Conservation (phyloP, 2,113 vertebrate species). For the Parotia lawesii region DNA sequence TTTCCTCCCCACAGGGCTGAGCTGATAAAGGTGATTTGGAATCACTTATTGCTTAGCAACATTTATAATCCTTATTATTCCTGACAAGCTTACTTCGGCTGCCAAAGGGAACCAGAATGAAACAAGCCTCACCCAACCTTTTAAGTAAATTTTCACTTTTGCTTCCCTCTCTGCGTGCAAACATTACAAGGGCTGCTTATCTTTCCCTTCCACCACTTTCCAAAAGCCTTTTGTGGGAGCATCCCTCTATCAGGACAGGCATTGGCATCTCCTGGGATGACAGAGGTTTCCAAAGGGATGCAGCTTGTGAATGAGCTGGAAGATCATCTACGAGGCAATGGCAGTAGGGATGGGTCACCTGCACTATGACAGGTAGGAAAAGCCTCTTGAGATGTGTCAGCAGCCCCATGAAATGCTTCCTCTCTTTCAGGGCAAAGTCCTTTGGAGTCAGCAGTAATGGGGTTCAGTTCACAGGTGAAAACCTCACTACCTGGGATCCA, state of each 20-base stretch:
- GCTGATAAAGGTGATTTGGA: neutral
- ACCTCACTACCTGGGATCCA: neutral
- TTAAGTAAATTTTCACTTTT: neutral
- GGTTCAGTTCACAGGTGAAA: neutral
- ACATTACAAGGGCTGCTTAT: neutral
- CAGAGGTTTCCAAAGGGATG: neutral
- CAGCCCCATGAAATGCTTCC: neutral
- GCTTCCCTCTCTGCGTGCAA: neutral
- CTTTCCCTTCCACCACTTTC: neutral
- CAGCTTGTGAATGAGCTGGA: neutral
- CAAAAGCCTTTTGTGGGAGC: neutral
- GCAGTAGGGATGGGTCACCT: neutral
- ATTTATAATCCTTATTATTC: neutral
- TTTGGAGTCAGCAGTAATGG: neutral
- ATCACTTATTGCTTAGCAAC: conserved; percentile 40
- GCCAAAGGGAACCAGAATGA: neutral
- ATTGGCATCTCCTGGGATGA: neutral
- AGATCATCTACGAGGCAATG: neutral
- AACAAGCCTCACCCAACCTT: neutral
- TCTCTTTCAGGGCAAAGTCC: neutral
- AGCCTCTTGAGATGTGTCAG: neutral
- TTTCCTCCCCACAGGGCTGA: neutral
- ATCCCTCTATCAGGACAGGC: too few species aligned
- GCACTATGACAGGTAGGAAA: neutral
- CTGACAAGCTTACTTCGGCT: neutral